phyloP scores from a whole-genome alignment of 2,113 vertebrate genomes.

The Drymodes brunneopygia region DNA sequence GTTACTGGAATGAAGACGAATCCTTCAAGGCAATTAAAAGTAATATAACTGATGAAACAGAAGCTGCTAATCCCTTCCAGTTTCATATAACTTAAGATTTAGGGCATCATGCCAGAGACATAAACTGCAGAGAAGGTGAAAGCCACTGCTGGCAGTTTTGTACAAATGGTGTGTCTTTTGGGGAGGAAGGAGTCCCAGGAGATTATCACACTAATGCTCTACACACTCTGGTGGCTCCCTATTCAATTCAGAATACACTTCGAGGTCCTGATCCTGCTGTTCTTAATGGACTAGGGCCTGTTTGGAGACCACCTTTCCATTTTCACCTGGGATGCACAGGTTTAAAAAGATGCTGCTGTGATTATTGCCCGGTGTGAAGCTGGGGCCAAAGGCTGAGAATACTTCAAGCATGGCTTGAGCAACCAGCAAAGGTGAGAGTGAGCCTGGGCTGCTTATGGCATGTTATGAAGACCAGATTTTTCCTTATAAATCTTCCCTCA shows the following conservation, averaged over 20 bases:
- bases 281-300: neutral
- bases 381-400: neutral
- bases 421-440: neutral
- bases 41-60: conserved; percentile 28
- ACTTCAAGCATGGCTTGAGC: neutral
- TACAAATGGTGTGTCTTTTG: neutral
- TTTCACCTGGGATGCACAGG: neutral
- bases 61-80: conserved; percentile 22
- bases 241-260: neutral
- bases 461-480: neutral
- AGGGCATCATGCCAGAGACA: neutral
- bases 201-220: neutral
- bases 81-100: conserved; percentile 28
- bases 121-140: neutral
- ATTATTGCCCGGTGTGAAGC: neutral
- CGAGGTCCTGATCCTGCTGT: neutral
- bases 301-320: neutral
- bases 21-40: conserved; percentile 41
- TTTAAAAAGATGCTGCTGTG: neutral
- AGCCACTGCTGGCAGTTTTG: neutral
- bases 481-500: too few species aligned
- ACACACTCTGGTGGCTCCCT: neutral
- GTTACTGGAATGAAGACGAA: conserved; percentile 27
- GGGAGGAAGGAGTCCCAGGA: neutral
- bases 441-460: neutral